A percentile compares a stretch with the other conserved stretches of the same genome.
Evolutionary conservation across 2,797 vertebrate species (phyloP).

Genomic region (Yasuhikotakia modesta): DNA sequence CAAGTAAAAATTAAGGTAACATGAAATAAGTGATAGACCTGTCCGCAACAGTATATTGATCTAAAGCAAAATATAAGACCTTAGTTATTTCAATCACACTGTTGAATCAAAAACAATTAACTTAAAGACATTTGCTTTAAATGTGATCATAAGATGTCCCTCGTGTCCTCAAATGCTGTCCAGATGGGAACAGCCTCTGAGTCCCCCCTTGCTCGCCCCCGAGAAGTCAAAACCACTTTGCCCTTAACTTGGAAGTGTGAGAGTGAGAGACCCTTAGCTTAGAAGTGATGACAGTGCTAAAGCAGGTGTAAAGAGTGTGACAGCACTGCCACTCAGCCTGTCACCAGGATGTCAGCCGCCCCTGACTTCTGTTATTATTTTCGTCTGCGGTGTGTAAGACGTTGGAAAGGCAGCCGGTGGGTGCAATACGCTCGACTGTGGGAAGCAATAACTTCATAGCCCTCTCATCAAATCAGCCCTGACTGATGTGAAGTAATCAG

Average conservation of each 20-base stretch:
- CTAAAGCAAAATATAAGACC: too few species aligned
- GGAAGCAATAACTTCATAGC: constrained; percentile 65
- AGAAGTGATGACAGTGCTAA: constrained; percentile 53
- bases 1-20: too few species aligned
- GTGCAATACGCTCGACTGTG: constrained; percentile 71
- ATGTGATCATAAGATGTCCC: not conserved
- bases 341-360: constrained; percentile 21
- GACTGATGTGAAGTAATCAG: constrained; percentile 76
- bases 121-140: too few species aligned
- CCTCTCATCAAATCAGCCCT: constrained; percentile 75
- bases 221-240: not conserved
- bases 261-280: constrained; percentile 30
- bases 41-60: too few species aligned
- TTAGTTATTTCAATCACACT: too few species aligned
- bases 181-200: not conserved
- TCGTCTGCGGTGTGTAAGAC: constrained; percentile 12
- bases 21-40: too few species aligned
- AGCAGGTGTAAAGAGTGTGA: constrained; percentile 44
- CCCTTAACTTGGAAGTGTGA: not conserved
- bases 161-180: not conserved
- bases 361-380: constrained; percentile 54
- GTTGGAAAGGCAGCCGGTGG: constrained; percentile 29
- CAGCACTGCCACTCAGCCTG: constrained; percentile 52
- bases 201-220: not conserved
- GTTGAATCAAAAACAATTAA: too few species aligned